Conservation (phyloP, 2,797 vertebrate species). For the Helarctos malayanus region DNA sequence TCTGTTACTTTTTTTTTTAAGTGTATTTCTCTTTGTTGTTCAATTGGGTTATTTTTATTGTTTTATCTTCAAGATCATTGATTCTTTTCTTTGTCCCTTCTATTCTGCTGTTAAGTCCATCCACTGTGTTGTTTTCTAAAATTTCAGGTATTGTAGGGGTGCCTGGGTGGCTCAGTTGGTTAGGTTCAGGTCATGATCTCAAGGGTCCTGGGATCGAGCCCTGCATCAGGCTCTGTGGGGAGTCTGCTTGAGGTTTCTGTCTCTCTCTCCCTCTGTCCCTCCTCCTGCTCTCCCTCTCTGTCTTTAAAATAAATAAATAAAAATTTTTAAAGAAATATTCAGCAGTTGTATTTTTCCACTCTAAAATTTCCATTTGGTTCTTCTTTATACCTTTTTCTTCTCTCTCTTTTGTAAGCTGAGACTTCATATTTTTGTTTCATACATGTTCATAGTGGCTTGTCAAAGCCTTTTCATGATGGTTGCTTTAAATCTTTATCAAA, state of each 20-base stretch:
- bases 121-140: neutral
- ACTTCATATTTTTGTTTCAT: neutral
- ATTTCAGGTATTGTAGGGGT: neutral
- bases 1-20: neutral
- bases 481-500: neutral
- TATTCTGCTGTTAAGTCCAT: neutral
- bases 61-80: neutral
- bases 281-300: too few relatives aligned
- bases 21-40: neutral
- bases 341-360: neutral
- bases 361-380: neutral
- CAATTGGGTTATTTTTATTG: neutral
- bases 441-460: neutral
- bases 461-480: neutral
- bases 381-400: neutral
- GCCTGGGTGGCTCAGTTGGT: neutral
- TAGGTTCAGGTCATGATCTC: too few relatives aligned
- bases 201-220: neutral
- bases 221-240: neutral
- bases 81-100: neutral
- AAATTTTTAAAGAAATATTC: too few relatives aligned
- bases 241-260: neutral
- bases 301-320: too few relatives aligned
- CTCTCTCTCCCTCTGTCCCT: neutral
- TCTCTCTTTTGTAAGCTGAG: neutral